Percentiles rank a stretch among this genome's conserved stretches.
Conservation (phyloP, 2,888 invertebrate genomes). For the Oscheius sp. region DNA sequence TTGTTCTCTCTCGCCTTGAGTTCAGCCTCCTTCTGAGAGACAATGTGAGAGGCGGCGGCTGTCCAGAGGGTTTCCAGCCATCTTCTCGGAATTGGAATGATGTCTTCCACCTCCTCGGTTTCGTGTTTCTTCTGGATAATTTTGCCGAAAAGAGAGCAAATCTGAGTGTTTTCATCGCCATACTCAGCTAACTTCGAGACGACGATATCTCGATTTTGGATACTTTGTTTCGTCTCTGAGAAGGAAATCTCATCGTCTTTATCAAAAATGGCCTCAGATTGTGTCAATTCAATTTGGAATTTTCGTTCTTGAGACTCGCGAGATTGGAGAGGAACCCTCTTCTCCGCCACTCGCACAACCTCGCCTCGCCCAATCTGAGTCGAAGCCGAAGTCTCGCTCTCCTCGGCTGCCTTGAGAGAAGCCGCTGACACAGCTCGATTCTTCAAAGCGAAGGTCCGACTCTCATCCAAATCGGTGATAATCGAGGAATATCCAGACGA, state of each 20-base stretch:
- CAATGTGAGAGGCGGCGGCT: constrained; percentile 34
- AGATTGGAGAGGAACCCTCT: constrained; percentile 22
- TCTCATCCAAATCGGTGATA: constrained; percentile 40
- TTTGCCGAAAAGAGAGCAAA: constrained; percentile 48
- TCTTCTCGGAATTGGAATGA: constrained; percentile 35
- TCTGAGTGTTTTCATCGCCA: constrained; percentile 51
- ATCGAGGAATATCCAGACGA: constrained; percentile 38
- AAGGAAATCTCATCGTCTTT: constrained; percentile 38
- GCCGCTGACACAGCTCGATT: constrained; percentile 33
- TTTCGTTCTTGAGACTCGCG: constrained; percentile 45
- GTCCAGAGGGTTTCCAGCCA: constrained; percentile 51
- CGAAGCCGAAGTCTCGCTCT: constrained; percentile 32
- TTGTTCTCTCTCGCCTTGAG: background rate
- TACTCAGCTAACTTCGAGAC: constrained; percentile 39
- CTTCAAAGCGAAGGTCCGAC: constrained; percentile 32
- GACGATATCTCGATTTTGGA: constrained; percentile 35
- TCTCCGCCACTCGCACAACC: constrained; percentile 30
- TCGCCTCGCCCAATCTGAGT: constrained; percentile 44
- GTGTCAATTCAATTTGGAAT: constrained; percentile 49
- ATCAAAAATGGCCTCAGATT: constrained; percentile 44
- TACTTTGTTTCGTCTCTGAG: constrained; percentile 36
- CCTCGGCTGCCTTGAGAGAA: constrained; percentile 38
- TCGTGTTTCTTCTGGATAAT: constrained; percentile 53
- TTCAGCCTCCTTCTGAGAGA: constrained; percentile 17
- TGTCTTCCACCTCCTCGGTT: constrained; percentile 42